Evolutionary conservation across 2,888 invertebrate genomes (phyloP).

Genomic region (Agrotis segetum): DNA sequence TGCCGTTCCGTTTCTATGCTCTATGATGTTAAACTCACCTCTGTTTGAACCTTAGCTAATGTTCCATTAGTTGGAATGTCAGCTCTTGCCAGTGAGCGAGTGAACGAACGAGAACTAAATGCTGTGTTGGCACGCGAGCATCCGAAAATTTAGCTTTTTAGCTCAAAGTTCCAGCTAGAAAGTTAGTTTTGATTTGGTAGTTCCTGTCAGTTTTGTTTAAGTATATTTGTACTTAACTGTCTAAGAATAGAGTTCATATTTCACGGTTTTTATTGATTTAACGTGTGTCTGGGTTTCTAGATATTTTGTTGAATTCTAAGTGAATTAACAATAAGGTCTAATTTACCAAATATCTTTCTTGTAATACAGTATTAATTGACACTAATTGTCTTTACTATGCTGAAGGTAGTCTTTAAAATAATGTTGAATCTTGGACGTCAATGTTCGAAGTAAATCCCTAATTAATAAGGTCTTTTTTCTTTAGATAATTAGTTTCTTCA

Average conservation of each 20-base stretch:
- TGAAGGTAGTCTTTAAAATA: background rate
- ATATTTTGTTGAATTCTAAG: no score
- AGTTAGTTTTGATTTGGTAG: slow-evolving; percentile 4
- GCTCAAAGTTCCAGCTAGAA: slow-evolving; percentile 10
- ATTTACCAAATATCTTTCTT: background rate
- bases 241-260: background rate
- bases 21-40: slow-evolving; percentile 45
- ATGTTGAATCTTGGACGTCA: background rate
- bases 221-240: background rate
- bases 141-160: slow-evolving; percentile 42
- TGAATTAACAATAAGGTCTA: background rate
- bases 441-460: background rate
- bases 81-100: slow-evolving; percentile 45
- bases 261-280: no score
- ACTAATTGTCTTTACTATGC: background rate
- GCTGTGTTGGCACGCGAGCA: slow-evolving; percentile 56
- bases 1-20: background rate
- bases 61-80: slow-evolving; percentile 63
- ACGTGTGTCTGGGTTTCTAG: no score
- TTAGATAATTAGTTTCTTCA: background rate
- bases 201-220: background rate
- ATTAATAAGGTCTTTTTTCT: background rate
- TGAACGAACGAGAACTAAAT: slow-evolving; percentile 45
- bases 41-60: slow-evolving; percentile 57
- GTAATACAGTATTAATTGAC: background rate